phyloP scores from a whole-genome alignment of 2,888 invertebrate species.

The Yponomeuta plumbellus region DNA sequence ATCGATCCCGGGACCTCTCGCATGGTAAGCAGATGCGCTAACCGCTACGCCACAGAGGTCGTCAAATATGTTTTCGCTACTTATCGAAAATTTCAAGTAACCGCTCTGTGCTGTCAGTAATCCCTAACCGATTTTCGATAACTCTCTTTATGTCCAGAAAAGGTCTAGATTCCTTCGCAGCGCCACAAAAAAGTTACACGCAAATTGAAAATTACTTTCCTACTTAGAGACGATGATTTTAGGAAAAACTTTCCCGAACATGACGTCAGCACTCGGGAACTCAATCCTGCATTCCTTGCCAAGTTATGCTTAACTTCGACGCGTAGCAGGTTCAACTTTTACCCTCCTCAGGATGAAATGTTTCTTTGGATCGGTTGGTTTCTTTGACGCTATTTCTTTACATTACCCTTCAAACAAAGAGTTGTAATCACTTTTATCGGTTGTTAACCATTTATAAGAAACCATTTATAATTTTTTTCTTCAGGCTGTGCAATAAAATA shows the following conservation, averaged over 20 bases:
- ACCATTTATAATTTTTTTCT: no score
- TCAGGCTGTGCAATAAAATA: no score
- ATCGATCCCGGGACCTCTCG: no score
- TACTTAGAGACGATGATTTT: neutral
- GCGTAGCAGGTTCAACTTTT: neutral
- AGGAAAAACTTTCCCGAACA: neutral
- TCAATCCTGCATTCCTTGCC: neutral
- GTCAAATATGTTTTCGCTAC: no score
- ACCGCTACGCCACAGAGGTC: no score
- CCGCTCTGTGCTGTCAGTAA: no score
- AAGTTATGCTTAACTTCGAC: neutral
- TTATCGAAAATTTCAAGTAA: no score
- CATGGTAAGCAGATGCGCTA: no score
- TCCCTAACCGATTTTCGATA: neutral
- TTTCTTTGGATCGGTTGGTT: neutral
- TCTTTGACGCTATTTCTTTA: no score
- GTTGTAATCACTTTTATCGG: no score
- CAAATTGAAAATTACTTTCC: conserved; percentile 2
- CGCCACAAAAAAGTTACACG: neutral
- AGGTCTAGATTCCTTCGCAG: neutral
- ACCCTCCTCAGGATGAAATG: neutral
- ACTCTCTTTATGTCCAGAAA: neutral
- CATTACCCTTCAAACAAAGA: no score
- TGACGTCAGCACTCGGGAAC: neutral
- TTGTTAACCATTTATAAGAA: no score